Evolutionary conservation across 2,113 vertebrate species (phyloP), one percentile per base, ranked within the genome.

Genomic region (Entelurus aequoreus): DNA sequence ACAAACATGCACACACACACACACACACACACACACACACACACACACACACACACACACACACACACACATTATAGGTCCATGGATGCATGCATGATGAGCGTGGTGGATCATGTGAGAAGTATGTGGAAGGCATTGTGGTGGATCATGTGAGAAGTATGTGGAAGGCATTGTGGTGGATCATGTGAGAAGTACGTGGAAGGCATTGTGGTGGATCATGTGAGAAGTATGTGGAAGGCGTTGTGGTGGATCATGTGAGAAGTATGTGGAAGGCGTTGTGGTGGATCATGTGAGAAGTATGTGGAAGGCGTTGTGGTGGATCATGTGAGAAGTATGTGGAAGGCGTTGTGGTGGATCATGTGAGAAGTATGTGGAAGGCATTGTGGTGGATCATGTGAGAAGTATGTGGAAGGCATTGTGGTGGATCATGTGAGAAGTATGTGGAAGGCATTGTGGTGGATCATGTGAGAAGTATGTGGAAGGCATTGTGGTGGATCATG

Each of bases 291-390:
- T 58, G 63, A 68, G 0, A 6, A 6, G 40, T 53, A 12, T 52
- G 40, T 35, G 62, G 60, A 50, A 76, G 68, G 66, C 54, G n/a
- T 78, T 73, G 59, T n/a, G n/a, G n/a, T n/a, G n/a, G n/a, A n/a
- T n/a, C n/a, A 50, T 73, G 49, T 58, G 63, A 68, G 0, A 6
- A 6, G 40, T 53, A 12, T 52, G 40, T 35, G 62, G 60, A 50
- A 76, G 68, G 66, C 54, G n/a, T 78, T 73, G 59, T n/a, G n/a
- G n/a, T n/a, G n/a, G n/a, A n/a, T n/a, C n/a, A 50, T 73, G 49
- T 58, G 63, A 68, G 0, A 6, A 6, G 40, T 53, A 12, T 52
- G 40, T 35, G 62, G 60, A 50, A 76, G 68, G 66, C 54, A 16
- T 78, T 73, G 59, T n/a, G n/a, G n/a, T n/a, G n/a, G n/a, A n/a